Evolutionary conservation across 2,113 vertebrate genomes (phyloP), one percentile per base, ranked within the genome.

Genomic region (Apeltes quadracus): DNA sequence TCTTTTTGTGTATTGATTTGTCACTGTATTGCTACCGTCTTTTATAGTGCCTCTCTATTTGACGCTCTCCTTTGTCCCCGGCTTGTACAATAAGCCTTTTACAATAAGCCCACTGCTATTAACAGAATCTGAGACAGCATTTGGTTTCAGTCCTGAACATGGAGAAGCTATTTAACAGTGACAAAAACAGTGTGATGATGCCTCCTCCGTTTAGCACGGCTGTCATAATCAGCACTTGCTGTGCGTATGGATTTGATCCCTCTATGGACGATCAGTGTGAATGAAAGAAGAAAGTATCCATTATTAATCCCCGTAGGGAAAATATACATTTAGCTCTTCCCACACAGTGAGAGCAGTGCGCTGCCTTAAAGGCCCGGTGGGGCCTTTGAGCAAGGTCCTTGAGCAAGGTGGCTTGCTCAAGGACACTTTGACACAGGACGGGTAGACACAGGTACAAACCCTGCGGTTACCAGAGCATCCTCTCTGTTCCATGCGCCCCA

Each of bases 1-100:
- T 10, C 9, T 12, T 57, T 34, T 38, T 50, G 56, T 48, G 16
- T 48, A 51, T 20, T 53, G 44, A 13, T 8, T 1, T 70, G 71
- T 55, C 87, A 84, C 72, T 74, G 32, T 81, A 76, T 63, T 64
- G 64, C 61, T 36, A n/a, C 53, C 10, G n/a, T 62, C 75, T 69
- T 44, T 82, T 57, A 73, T 12, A 51, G 71, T 41, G 62, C 38
- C 39, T 53, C 72, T 74, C 53, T 70, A 59, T 81, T 62, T 67
- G 67, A 74, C 11, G 7, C 55, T 7, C n/a, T 34, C 59, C 34
- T 66, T 44, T 77, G 72, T 79, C 12, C 76, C 32, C 20, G 15
- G 72, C 56, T 1, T 3, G 27, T 14, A 27, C 46, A 56, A 79
- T 76, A 38, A 82, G 4, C 38, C 41, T 41, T 32, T 39, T 41